Percentiles rank a stretch among this genome's conserved stretches.
phyloP scores from a whole-genome alignment of 2,797 vertebrate species.

The Anomalospiza imberbis region DNA sequence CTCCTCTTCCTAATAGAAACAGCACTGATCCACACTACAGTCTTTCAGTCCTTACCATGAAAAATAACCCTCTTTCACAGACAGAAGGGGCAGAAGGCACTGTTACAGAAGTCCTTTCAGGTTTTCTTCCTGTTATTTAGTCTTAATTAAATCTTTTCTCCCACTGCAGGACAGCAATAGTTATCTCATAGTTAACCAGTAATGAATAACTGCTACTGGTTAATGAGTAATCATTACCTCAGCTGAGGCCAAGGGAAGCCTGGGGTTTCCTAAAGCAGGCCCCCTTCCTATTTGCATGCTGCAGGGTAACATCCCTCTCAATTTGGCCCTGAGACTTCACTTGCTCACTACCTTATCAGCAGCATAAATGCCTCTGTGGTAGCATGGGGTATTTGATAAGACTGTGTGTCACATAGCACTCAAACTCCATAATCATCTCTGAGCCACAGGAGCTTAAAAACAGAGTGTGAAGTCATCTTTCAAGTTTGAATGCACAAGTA shows the following conservation, averaged over 20 bases:
- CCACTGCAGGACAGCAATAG: slow-evolving; percentile 25
- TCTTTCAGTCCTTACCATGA: background rate
- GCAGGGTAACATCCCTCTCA: slow-evolving; percentile 18
- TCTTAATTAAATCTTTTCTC: slow-evolving; percentile 44
- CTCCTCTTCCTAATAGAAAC: background rate
- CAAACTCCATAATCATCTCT: slow-evolving; percentile 68
- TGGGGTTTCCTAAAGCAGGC: slow-evolving; percentile 12
- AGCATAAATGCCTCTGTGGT: slow-evolving; percentile 25
- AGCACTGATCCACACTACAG: background rate
- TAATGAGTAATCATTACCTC: slow-evolving; percentile 61
- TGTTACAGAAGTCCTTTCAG: background rate
- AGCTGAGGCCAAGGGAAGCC: slow-evolving; percentile 6
- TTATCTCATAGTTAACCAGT: slow-evolving; percentile 54
- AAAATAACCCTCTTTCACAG: background rate
- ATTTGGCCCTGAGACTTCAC: slow-evolving; percentile 22
- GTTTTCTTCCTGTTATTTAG: background rate
- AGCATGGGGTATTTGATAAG: slow-evolving; percentile 64
- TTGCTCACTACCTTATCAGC: slow-evolving; percentile 55
- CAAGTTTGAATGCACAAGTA: slow-evolving; percentile 74
- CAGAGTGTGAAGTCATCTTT: slow-evolving; percentile 73
- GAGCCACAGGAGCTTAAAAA: slow-evolving; percentile 70
- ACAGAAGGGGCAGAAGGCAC: background rate
- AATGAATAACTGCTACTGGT: slow-evolving; percentile 49
- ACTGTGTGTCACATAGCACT: slow-evolving; percentile 54
- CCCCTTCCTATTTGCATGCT: slow-evolving; percentile 14